Conservation (phyloP, 2,797 vertebrate genomes). For the Chiroxiphia lanceolata region DNA sequence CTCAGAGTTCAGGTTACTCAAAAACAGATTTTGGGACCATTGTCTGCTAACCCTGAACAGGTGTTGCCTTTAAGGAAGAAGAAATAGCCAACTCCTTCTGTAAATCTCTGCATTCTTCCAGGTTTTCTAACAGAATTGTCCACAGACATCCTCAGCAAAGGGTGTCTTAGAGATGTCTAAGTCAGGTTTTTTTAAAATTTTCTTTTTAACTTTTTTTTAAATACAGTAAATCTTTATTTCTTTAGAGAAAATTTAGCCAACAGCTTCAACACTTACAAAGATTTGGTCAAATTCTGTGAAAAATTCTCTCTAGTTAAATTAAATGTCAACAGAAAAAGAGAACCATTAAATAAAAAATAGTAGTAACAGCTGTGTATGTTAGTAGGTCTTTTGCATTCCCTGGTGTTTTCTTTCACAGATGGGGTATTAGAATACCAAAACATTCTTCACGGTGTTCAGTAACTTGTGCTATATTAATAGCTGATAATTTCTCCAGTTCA, state of each 20-base stretch:
- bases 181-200: accelerated
- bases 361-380: not conserved
- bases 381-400: not conserved
- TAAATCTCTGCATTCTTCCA: not conserved
- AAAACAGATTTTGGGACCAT: not conserved
- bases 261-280: not conserved
- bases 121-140: not conserved
- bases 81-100: not conserved
- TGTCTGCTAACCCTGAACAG: not conserved
- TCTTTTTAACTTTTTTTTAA: not conserved
- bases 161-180: not conserved
- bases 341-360: not conserved
- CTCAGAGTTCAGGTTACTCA: not conserved
- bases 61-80: not conserved
- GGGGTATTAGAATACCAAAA: not conserved
- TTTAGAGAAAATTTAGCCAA: not conserved
- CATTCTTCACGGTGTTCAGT: not conserved
- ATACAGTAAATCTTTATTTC: not conserved
- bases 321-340: not conserved
- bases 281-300: not conserved
- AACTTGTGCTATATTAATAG: not conserved
- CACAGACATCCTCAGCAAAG: not conserved
- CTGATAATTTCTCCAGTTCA: not conserved
- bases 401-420: not conserved
- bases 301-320: not conserved